Evolutionary conservation across 92 coral and sea anemone species (phyloP), one percentile per base, ranked within the genome.

Genomic region (Palythoa heliodiscus): DNA sequence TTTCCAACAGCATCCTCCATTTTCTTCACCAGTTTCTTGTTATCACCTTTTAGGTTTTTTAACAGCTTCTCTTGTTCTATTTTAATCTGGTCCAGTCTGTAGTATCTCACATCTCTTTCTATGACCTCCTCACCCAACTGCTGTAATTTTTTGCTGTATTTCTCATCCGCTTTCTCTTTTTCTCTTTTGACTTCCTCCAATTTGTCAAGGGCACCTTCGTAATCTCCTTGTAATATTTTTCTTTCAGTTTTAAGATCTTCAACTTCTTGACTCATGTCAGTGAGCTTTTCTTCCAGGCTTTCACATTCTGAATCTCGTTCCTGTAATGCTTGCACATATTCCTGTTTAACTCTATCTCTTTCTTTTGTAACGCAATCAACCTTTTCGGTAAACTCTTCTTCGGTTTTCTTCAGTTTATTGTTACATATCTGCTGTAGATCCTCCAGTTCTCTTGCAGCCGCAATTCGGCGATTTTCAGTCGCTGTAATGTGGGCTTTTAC

Each of bases 401-500:
- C 69, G 9, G 14, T 52, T 71, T 83, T 58, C 67, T 82, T 82
- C 8, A 82, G 48, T 69, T 69, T 48, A n/a, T 23, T 14, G 1
- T 22, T 71, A 55, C 20, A 24, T 61, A 80, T 68, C 77, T 80
- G 72, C 87, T 86, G 38, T 55, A 79, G 20, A 25, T 90, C 87
- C 7, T 88, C 89, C 84, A 89, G 67, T 17, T 89, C 90, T 47
- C 82, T 89, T 37, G 92, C 91, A 3, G 89, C 60, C 1, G 88
- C 74, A n/a, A 73, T 39, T 10, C 91, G 91, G 40, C 89, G 89
- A 48, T 85, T 91, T 22, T 88, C 93, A 81, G 82, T 52, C 8
- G 93, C 91, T 5, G 76, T 29, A 8, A 88, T 73, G 57, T 91
- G 93, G 11, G 91, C 91, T 52, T 88, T 82, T 75, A 84, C 83